Evolutionary conservation across 2,113 vertebrate species (phyloP).

Genomic region (Plestiodon gilberti): DNA sequence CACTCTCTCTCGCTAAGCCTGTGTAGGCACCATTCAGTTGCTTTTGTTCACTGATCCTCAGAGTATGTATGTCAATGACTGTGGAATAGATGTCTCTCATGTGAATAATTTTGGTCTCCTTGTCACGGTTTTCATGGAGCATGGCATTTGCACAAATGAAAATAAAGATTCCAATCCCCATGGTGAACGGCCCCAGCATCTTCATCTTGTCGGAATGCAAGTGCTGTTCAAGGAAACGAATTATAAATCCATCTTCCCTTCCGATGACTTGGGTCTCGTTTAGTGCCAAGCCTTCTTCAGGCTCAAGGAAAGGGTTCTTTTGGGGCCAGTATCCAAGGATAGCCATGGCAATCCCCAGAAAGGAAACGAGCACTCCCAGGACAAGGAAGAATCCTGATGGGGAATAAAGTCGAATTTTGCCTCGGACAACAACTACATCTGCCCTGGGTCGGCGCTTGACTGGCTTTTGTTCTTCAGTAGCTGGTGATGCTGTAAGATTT

Average conservation of each 20-base stretch:
- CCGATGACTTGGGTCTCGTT: slow-evolving; percentile 74
- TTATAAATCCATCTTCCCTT: slow-evolving; percentile 77
- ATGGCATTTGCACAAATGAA: slow-evolving; percentile 98
- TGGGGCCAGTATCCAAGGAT: slow-evolving; percentile 98
- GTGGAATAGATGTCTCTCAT: slow-evolving; percentile 99
- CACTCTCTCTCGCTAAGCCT: slow-evolving; percentile 75
- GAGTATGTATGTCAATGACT: slow-evolving; percentile 95
- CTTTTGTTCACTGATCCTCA: slow-evolving; percentile 88
- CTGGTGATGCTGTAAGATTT: slow-evolving; percentile 66
- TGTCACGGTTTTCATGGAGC: slow-evolving; percentile 96
- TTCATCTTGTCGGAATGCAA: slow-evolving; percentile 96
- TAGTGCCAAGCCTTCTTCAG: slow-evolving; percentile 62
- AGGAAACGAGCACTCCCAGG: slow-evolving; percentile 89
- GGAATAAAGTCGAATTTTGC: slow-evolving; percentile 93
- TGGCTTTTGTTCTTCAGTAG: slow-evolving; percentile 78
- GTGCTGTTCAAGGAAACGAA: slow-evolving; percentile 91
- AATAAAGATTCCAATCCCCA: slow-evolving; percentile 99
- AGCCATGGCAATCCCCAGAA: slow-evolving; percentile 93
- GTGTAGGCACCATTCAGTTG: slow-evolving; percentile 78
- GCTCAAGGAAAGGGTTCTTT: slow-evolving; percentile 73
- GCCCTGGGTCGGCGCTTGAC: slow-evolving; percentile 85
- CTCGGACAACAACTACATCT: slow-evolving; percentile 93
- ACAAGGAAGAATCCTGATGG: slow-evolving; percentile 95
- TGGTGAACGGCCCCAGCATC: slow-evolving; percentile 97
- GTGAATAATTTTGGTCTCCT: slow-evolving; percentile 98